These are phyloP conservation scores for Egretta garzetta DNA, from an alignment of 2,113 vertebrate species.

Conservation along the genomic window DNA sequence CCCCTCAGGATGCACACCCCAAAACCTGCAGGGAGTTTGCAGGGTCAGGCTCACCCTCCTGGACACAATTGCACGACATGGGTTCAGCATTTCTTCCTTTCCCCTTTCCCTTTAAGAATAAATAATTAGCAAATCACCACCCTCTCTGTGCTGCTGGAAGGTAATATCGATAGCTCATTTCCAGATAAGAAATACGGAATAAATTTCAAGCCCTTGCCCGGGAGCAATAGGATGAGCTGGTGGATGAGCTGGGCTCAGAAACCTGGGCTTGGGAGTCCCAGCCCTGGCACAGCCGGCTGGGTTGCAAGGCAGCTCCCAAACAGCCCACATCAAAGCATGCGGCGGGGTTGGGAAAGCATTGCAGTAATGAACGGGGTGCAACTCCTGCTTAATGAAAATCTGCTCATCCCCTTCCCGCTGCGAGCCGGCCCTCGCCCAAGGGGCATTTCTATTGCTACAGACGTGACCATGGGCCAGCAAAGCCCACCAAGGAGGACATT, in stretches of 20 bases:
- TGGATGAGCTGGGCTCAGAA: background rate
- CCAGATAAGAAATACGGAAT: background rate
- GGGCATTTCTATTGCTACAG: background rate
- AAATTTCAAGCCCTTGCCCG: background rate
- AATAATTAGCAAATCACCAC: background rate
- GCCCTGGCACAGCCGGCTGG: background rate
- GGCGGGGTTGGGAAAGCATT: constrained; percentile 4
- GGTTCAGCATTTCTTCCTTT: background rate
- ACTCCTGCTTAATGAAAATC: background rate
- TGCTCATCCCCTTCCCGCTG: background rate
- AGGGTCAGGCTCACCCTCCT: background rate
- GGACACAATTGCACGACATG: accelerated
- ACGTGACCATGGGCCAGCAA: accelerated
- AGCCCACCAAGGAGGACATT: background rate
- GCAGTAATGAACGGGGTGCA: background rate
- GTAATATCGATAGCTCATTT: background rate
- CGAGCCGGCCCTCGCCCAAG: background rate
- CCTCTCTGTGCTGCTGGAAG: background rate
- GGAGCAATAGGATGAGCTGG: background rate
- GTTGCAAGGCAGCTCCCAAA: background rate
- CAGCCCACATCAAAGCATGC: constrained; percentile 33
- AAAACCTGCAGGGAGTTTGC: accelerated
- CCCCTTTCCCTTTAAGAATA: background rate
- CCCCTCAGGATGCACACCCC: background rate
- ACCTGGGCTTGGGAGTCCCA: background rate